These are phyloP conservation scores for Plutella xylostella DNA, from an alignment of 2,888 invertebrate species.

Conservation along the genomic window DNA sequence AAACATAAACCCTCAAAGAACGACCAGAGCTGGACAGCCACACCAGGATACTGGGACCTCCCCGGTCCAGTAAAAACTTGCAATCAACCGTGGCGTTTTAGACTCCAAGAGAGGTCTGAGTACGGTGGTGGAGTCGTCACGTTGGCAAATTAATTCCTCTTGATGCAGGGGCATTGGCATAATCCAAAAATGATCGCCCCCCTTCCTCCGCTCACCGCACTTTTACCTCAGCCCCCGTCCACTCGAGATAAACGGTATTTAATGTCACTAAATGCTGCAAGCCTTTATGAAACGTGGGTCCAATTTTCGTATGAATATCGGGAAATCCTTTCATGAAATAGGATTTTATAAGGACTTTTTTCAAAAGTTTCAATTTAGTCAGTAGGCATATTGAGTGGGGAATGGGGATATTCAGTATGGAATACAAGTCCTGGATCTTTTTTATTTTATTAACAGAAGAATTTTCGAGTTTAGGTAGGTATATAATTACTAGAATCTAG, in stretches of 20 bases:
- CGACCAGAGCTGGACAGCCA: conserved; percentile 28
- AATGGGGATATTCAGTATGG: too few relatives aligned
- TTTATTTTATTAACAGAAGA: too few relatives aligned
- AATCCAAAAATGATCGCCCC: conserved; percentile 65
- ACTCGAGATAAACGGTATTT: conserved; percentile 49
- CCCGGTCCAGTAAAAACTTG: background rate
- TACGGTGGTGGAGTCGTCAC: conserved; percentile 31
- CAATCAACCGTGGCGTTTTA: background rate
- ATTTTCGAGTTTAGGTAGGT: too few relatives aligned
- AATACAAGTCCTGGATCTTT: too few relatives aligned
- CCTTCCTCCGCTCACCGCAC: conserved; percentile 29
- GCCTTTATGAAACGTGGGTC: background rate
- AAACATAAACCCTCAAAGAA: conserved; percentile 61
- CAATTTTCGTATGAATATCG: conserved; percentile 2
- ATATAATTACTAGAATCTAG: too few relatives aligned
- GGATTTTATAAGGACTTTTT: too few relatives aligned
- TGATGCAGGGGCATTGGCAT: conserved; percentile 50
- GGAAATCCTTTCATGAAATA: too few relatives aligned
- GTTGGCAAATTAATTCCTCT: conserved; percentile 61
- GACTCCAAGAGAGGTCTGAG: background rate
- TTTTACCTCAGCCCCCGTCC: background rate
- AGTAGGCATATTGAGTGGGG: too few relatives aligned
- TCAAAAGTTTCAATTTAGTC: too few relatives aligned
- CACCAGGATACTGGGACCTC: conserved; percentile 5
- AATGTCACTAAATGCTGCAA: conserved; percentile 41